These are phyloP conservation scores for Seriola rivoliana DNA, from an alignment of 2,113 vertebrate species.

Conservation along the genomic window DNA sequence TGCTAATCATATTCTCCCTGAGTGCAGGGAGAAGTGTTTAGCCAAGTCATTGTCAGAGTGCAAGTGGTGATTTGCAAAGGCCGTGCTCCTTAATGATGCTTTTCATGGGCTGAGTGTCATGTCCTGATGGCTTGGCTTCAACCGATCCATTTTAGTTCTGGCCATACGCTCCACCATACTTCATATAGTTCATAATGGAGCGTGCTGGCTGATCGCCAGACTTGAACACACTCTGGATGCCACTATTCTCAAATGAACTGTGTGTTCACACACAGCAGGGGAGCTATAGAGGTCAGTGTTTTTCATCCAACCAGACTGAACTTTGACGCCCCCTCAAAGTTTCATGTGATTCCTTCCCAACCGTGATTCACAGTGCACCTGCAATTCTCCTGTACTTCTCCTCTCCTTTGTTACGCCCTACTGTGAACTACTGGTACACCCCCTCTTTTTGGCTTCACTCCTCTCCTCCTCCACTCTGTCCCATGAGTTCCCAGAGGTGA, in stretches of 20 bases:
- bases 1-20: constrained; percentile 27
- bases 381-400: not conserved
- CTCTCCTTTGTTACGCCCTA: constrained; percentile 1
- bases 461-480: constrained; percentile 31
- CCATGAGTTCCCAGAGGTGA: constrained; percentile 69
- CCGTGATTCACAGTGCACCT: constrained; percentile 24
- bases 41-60: constrained; percentile 40
- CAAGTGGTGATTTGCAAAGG: constrained; percentile 61
- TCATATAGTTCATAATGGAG: constrained; percentile 42
- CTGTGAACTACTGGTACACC: constrained; percentile 3
- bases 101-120: constrained; percentile 50
- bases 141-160: constrained; percentile 32
- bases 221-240: not conserved
- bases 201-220: constrained; percentile 18
- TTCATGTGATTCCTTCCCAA: constrained; percentile 30
- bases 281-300: constrained; percentile 28
- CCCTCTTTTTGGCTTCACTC: not conserved
- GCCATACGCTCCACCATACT: constrained; percentile 1
- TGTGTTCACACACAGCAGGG: not conserved
- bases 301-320: constrained; percentile 17
- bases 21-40: constrained; percentile 44
- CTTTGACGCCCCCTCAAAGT: constrained; percentile 4
- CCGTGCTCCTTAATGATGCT: constrained; percentile 45
- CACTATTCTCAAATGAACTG: constrained; percentile 1
- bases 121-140: constrained; percentile 38